Conservation (phyloP, 2,113 vertebrate species). For the Cryptomyrus ogoouensis region DNA sequence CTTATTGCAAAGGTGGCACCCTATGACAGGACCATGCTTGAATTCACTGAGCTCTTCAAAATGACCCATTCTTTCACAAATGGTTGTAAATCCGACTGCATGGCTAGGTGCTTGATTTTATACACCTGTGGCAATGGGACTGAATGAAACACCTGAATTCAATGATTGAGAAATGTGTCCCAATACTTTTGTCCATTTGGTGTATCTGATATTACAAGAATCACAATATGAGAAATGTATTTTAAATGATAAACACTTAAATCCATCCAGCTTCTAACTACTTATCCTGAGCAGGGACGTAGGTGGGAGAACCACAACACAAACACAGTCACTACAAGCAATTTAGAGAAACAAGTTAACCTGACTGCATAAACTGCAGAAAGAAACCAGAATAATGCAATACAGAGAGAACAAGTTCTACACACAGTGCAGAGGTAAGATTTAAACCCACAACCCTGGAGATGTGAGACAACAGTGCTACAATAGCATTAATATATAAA, state of each 20-base stretch:
- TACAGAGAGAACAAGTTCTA: not conserved
- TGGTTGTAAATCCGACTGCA: not conserved
- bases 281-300: not conserved
- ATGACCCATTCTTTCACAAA: not conserved
- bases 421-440: not conserved
- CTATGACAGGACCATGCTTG: not conserved
- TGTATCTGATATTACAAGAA: not conserved
- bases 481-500: too few relatives aligned
- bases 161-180: not conserved
- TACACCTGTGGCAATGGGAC: not conserved
- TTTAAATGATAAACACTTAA: not conserved
- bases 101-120: not conserved
- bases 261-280: not conserved
- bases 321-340: not conserved
- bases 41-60: not conserved
- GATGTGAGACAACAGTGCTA: not conserved
- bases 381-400: not conserved
- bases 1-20: not conserved
- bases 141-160: not conserved
- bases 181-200: not conserved
- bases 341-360: not conserved
- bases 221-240: not conserved
- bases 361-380: not conserved
- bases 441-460: not conserved
- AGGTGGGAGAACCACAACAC: not conserved